phyloP scores from a whole-genome alignment of 2,888 invertebrate genomes.

The Schrankia costaestrigalis region DNA sequence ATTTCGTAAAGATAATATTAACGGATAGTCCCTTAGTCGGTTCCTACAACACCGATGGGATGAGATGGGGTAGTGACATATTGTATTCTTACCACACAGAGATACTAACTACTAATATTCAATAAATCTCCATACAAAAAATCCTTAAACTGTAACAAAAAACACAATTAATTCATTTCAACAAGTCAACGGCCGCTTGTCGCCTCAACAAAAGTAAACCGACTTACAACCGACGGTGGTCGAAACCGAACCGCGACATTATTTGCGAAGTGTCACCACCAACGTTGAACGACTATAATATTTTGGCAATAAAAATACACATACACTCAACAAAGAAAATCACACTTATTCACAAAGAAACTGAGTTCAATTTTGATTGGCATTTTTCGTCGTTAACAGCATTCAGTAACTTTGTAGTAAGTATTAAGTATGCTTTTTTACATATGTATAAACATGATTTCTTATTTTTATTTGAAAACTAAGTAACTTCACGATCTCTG shows the following conservation, averaged over 20 bases:
- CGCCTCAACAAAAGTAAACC: slow-evolving; percentile 44
- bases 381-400: slow-evolving; percentile 5
- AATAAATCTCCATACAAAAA: slow-evolving; percentile 1
- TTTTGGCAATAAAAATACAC: slow-evolving; percentile 23
- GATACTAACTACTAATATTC: no score
- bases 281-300: slow-evolving; percentile 51
- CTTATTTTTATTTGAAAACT: no score
- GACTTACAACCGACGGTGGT: slow-evolving; percentile 47
- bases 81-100: no score
- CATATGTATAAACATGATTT: no score
- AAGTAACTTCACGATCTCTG: no score
- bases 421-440: slow-evolving; percentile 9
- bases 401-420: no score
- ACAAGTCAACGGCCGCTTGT: slow-evolving; percentile 37
- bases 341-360: slow-evolving; percentile 1
- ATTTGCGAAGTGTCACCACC: slow-evolving; percentile 64
- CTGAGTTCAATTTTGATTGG: slow-evolving; percentile 23
- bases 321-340: background rate
- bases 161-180: slow-evolving; percentile 33
- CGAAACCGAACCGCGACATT: slow-evolving; percentile 42
- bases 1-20: no score
- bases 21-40: no score
- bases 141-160: slow-evolving; percentile 3
- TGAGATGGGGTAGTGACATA: no score
- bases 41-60: no score